These are phyloP conservation scores for Aegotheles bennettii DNA, from an alignment of 2,113 vertebrate genomes.

Conservation along the genomic window DNA sequence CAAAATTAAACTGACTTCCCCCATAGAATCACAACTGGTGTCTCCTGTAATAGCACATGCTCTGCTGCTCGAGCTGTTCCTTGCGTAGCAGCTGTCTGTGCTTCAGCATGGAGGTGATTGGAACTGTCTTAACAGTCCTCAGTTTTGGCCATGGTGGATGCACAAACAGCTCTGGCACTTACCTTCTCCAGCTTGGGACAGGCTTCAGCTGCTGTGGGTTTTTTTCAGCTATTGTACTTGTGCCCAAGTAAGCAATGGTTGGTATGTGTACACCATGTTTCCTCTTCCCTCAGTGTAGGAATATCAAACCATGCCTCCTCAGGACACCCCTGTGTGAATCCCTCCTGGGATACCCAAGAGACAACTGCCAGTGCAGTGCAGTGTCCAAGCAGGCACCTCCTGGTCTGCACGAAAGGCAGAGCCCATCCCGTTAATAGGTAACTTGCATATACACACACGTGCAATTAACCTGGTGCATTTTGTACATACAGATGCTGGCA, in stretches of 20 bases:
- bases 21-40: neutral
- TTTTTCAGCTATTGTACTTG: neutral
- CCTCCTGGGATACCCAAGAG: neutral
- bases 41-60: neutral
- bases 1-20: neutral
- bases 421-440: too few relatives aligned
- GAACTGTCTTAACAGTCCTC: neutral
- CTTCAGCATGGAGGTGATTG: neutral
- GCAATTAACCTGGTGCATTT: neutral
- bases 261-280: fast-evolving
- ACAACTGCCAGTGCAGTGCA: neutral
- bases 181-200: neutral
- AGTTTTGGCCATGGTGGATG: neutral
- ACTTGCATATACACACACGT: too few relatives aligned
- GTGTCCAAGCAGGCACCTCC: neutral
- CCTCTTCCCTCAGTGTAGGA: neutral
- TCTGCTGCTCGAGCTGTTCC: neutral
- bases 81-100: neutral
- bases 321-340: neutral
- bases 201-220: neutral
- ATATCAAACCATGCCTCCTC: neutral
- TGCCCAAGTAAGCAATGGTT: neutral
- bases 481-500: neutral
- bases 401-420: neutral
- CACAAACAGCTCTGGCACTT: neutral